A percentile compares a stretch with the other conserved stretches of the same genome.
phyloP scores from a whole-genome alignment of 2,888 invertebrate genomes.

The Schrankia costaestrigalis region DNA sequence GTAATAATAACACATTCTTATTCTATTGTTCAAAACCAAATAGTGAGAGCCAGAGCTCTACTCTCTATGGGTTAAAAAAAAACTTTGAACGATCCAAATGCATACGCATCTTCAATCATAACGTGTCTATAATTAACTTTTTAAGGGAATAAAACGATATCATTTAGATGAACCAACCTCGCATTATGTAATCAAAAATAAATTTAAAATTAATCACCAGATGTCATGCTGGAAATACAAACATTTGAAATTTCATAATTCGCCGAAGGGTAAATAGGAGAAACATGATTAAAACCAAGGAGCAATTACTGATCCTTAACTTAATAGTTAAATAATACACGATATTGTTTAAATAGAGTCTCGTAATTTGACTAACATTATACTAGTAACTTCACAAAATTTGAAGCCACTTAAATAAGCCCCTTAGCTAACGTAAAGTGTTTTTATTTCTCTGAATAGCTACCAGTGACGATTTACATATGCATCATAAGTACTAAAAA shows the following conservation, averaged over 20 bases:
- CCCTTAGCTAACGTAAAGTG: neutral
- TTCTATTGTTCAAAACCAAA: too few relatives aligned
- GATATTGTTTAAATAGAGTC: slow-evolving; percentile 9
- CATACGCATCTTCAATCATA: slow-evolving; percentile 13
- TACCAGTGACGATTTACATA: neutral
- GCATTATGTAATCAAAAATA: slow-evolving; percentile 66
- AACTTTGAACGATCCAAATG: too few relatives aligned
- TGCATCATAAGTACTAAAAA: slow-evolving; percentile 1
- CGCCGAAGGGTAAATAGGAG: slow-evolving; percentile 49
- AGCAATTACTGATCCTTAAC: slow-evolving; percentile 40
- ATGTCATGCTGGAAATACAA: slow-evolving; percentile 58
- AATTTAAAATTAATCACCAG: slow-evolving; percentile 58
- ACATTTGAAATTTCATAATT: slow-evolving; percentile 52
- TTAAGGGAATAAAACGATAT: slow-evolving; percentile 37
- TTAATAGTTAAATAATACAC: slow-evolving; percentile 15
- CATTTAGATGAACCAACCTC: slow-evolving; percentile 27
- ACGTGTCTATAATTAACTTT: slow-evolving; percentile 17
- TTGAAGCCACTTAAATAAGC: neutral
- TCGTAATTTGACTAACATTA: slow-evolving; percentile 9
- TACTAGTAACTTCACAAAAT: slow-evolving; percentile 3
- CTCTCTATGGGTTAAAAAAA: too few relatives aligned
- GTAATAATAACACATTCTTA: too few relatives aligned
- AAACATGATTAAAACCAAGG: slow-evolving; percentile 42
- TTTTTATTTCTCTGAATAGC: neutral
- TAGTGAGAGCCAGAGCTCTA: too few relatives aligned